These are phyloP conservation scores for Aptenodytes forsteri DNA, from an alignment of 2,113 vertebrate species.

Conservation along the genomic window DNA sequence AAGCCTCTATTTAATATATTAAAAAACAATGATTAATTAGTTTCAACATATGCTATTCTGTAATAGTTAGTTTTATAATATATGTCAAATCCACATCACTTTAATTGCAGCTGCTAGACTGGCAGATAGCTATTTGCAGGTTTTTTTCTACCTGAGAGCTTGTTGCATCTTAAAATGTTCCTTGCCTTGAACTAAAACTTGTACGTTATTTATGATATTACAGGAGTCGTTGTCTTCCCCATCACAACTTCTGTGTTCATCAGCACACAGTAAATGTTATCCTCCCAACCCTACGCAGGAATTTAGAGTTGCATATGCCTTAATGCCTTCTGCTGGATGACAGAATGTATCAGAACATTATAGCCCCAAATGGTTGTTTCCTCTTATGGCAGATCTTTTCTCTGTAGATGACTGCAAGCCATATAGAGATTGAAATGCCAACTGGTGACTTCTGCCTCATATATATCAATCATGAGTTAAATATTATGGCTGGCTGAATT, in stretches of 20 bases:
- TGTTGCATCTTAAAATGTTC: neutral
- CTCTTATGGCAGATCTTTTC: neutral
- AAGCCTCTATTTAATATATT: neutral
- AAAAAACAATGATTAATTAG: neutral
- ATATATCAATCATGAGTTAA: conserved; percentile 16
- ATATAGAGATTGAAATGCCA: neutral
- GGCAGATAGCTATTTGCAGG: neutral
- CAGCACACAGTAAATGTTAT: neutral
- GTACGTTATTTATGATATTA: neutral
- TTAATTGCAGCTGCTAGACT: neutral
- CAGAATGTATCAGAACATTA: neutral
- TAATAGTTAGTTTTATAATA: neutral
- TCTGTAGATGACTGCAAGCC: neutral
- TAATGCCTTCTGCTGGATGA: neutral
- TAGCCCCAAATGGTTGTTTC: neutral
- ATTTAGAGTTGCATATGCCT: neutral
- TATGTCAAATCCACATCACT: neutral
- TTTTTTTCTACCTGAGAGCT: neutral
- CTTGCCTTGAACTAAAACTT: neutral
- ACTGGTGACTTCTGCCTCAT: neutral
- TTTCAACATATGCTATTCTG: neutral
- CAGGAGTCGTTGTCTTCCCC: accelerated
- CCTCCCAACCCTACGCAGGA: neutral
- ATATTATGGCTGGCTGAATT: neutral
- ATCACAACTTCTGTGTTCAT: neutral